Evolutionary conservation across 2,797 vertebrate species (phyloP).

Genomic region (Cephalopachus bancanus): DNA sequence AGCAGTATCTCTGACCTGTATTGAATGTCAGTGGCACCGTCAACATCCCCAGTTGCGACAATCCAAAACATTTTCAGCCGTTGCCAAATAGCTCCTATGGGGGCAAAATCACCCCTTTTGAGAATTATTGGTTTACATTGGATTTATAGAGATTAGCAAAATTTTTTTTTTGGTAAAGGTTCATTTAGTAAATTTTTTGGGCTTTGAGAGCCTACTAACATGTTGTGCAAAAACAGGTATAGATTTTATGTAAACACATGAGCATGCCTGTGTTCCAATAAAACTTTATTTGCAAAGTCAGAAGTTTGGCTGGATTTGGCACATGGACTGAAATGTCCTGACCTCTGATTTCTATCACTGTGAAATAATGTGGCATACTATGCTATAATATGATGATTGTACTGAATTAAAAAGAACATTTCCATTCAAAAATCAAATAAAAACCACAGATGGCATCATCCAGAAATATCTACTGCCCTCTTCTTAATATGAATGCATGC

Average conservation of each 20-base stretch:
- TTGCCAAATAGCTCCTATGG: background rate
- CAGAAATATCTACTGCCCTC: background rate
- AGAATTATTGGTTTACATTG: background rate
- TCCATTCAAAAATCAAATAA: slow-evolving; percentile 6
- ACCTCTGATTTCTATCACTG: background rate
- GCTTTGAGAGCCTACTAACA: background rate
- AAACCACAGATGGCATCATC: background rate
- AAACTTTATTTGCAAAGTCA: background rate
- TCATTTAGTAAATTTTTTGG: background rate
- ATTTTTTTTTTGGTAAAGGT: background rate
- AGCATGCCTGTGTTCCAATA: background rate
- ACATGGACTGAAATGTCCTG: no score
- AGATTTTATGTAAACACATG: background rate
- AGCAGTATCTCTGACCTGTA: background rate
- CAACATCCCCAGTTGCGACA: background rate
- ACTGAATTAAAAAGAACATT: background rate
- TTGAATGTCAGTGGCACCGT: background rate
- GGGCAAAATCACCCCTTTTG: background rate
- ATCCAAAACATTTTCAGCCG: background rate
- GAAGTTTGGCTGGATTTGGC: background rate
- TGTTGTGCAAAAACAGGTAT: background rate
- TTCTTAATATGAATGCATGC: background rate
- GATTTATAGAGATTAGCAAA: background rate
- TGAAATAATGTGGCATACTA: background rate
- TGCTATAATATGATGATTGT: background rate